phyloP scores from a whole-genome alignment of 2,113 vertebrate species.

The Scomber colias region DNA sequence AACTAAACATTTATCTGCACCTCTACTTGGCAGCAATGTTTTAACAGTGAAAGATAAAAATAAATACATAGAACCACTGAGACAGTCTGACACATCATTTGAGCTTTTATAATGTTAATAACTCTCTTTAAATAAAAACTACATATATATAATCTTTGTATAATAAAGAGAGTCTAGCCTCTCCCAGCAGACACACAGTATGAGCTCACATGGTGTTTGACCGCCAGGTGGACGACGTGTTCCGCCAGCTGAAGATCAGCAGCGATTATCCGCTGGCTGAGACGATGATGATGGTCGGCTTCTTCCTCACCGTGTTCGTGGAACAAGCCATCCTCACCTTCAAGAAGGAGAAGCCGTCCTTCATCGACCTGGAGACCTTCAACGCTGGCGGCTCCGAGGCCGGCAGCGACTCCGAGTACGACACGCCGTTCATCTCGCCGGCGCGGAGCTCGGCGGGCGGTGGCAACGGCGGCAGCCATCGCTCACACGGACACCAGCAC shows the following conservation, averaged over 20 bases:
- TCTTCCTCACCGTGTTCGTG: conserved; percentile 92
- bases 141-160: no score
- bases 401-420: conserved; percentile 94
- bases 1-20: no score
- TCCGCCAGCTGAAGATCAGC: conserved; percentile 83
- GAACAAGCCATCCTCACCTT: conserved; percentile 93
- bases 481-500: conserved; percentile 65
- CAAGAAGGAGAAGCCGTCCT: conserved; percentile 91
- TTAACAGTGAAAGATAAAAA: no score
- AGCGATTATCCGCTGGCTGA: conserved; percentile 92
- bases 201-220: not conserved
- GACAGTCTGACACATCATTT: no score
- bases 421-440: conserved; percentile 88
- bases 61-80: no score
- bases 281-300: conserved; percentile 93
- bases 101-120: no score
- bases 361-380: conserved; percentile 95
- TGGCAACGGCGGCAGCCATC: conserved; percentile 20
- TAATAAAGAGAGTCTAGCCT: no score
- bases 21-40: no score
- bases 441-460: conserved; percentile 23
- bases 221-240: conserved; percentile 85
- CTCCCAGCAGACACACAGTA: no score
- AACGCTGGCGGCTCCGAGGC: conserved; percentile 89
- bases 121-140: no score